These are phyloP conservation scores for Chitala chitala DNA, from an alignment of 2,113 vertebrate genomes.

Conservation along the genomic window DNA sequence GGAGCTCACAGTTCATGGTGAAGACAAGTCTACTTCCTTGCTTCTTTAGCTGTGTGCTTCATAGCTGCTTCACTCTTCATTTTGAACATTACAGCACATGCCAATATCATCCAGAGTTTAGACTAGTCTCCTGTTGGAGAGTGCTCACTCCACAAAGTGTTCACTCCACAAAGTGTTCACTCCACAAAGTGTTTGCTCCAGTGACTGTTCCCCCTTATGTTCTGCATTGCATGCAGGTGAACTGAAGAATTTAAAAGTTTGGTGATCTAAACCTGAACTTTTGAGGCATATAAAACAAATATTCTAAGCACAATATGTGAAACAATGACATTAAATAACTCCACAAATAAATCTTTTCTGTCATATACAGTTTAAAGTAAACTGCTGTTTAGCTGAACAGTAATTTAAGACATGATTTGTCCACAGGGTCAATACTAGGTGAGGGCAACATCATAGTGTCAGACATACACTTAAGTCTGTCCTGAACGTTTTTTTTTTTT, in stretches of 20 bases:
- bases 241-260: neutral
- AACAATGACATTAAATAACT: neutral
- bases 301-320: no score
- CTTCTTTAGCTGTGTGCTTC: no score
- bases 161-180: no score
- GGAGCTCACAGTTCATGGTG: slow-evolving; percentile 61
- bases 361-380: no score
- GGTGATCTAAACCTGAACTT: no score
- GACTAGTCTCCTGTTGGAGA: neutral
- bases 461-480: slow-evolving; percentile 1
- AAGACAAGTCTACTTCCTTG: neutral
- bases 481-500: slow-evolving; percentile 33
- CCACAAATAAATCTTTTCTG: neutral
- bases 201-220: no score
- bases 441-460: neutral
- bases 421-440: neutral
- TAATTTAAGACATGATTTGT: neutral
- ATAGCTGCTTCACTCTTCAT: neutral
- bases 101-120: neutral
- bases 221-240: no score
- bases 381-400: neutral
- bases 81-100: neutral
- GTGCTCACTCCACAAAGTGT: no score
- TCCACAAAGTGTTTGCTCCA: no score
- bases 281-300: no score